Evolutionary conservation across 2,888 invertebrate species (phyloP).

Genomic region (Drosophila nigritarsus): DNA sequence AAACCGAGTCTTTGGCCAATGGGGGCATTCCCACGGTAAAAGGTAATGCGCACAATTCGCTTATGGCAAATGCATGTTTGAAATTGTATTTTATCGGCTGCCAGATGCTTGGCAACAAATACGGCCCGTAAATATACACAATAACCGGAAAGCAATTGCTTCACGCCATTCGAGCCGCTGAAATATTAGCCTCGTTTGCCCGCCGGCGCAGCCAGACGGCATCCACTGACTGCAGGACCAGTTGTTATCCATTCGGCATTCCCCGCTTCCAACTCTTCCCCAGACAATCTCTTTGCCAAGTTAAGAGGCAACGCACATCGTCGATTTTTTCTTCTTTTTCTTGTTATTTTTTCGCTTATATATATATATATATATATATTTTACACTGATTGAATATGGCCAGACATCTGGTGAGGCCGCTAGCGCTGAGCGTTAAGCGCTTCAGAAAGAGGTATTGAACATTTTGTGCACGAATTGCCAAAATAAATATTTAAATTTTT

Average conservation of each 20-base stretch:
- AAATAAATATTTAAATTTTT: conserved; percentile 68
- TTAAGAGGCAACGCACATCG: conserved; percentile 18
- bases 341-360: background rate
- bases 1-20: conserved; percentile 5
- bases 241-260: conserved; percentile 25
- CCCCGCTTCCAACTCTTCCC: background rate
- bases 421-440: conserved; percentile 12
- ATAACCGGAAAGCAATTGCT: conserved; percentile 76
- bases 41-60: conserved; percentile 32
- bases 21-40: conserved; percentile 11
- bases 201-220: conserved; percentile 22
- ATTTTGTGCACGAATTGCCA: conserved; percentile 56
- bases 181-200: conserved; percentile 65
- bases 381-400: conserved; percentile 67
- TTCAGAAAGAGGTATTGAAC: conserved; percentile 39
- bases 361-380: background rate
- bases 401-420: conserved; percentile 43
- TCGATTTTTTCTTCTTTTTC: conserved; percentile 1
- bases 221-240: conserved; percentile 31
- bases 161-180: conserved; percentile 70
- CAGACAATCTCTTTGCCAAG: conserved; percentile 6
- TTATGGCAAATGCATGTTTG: conserved; percentile 59
- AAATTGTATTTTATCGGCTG: conserved; percentile 69
- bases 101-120: conserved; percentile 70
- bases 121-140: conserved; percentile 65